Base-by-base conservation (phyloP, 2,113 vertebrate species). In the Sciurus niger region DNA sequence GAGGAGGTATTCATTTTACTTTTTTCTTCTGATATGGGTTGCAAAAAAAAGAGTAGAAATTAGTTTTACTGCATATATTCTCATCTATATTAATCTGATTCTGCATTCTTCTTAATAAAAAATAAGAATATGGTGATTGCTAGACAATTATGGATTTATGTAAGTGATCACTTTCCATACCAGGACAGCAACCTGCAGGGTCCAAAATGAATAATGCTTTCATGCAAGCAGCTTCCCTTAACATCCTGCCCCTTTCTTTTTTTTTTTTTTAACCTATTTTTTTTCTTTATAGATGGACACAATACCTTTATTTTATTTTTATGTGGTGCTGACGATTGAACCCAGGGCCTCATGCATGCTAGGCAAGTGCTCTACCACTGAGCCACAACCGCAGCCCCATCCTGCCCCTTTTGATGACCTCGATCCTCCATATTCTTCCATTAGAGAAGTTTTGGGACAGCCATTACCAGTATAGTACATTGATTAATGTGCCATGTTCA, bases 201-300 rank as follows among this genome's bases (percentile, higher is more conserved):
- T 92, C 28, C 28, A 89, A 58, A 67, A 80, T 79, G 79, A 96
- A 43, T 76, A 85, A 53, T 78, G 11, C 2, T 63, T 68, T 79
- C 20, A 32, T 77, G 5, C 10, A 82, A 86, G 67, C 4, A 22
- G 3, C 22, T 89, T 58, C 0, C 24, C 9, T 89, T 1, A 13
- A n/a, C 2, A 6, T 43, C 40, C 40, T 40, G 40, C 40, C 40
- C 4, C 40, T 40, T 40, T 40, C 40, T 40, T 40, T 40, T 40
- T 40, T 40, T 40, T 40, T 40, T 40, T 40, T 40, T 40, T 40
- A 4, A 40, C 4, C 40, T 40, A 40, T 40, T 40, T 40, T 40
- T 40, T 40, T 40, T 40, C 40, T 40, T 40, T 40, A 40, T 40
- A 40, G 40, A 40, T 40, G 40, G 40, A 40, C 40, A 40, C 40